phyloP scores from a whole-genome alignment of 1,140 invertebrate genomes.

The Drosophila orosa region DNA sequence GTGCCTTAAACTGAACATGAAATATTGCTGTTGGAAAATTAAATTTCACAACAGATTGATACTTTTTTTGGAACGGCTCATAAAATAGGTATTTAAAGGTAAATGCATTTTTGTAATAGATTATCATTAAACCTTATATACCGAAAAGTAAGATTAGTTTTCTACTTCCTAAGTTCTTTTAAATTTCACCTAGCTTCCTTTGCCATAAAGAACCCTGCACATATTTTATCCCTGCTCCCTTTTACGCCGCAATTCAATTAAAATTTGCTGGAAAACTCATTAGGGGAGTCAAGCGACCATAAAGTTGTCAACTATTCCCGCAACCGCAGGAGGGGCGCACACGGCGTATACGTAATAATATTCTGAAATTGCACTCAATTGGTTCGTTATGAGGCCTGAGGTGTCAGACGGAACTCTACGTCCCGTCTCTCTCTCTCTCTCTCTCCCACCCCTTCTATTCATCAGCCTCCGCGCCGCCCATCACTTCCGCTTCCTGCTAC shows the following conservation, averaged over 20 bases:
- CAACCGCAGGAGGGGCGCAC: conserved; percentile 30
- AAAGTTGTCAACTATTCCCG: conserved; percentile 59
- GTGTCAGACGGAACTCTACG: conserved; percentile 37
- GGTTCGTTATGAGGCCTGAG: conserved; percentile 69
- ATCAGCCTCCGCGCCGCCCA: conserved; percentile 9
- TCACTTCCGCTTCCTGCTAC: conserved; percentile 23
- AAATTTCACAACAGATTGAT: conserved; percentile 2
- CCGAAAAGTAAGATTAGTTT: too few species aligned
- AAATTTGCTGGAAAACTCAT: conserved; percentile 64
- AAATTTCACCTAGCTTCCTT: conserved; percentile 1
- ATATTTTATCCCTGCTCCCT: conserved; percentile 6
- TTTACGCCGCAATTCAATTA: conserved; percentile 59
- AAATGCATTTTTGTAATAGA: too few species aligned
- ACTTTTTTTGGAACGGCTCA: too few species aligned
- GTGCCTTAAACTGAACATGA: neutral
- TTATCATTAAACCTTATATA: too few species aligned
- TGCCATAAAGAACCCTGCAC: conserved; percentile 1
- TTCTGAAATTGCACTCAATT: conserved; percentile 77
- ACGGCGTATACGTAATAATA: conserved; percentile 71
- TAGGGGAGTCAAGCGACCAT: conserved; percentile 68
- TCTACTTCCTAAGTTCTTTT: too few species aligned
- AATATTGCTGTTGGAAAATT: conserved; percentile 6
- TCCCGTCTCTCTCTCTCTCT: too few species aligned
- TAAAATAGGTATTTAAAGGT: too few species aligned
- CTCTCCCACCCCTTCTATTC: conserved; percentile 11